phyloP scores from a whole-genome alignment of 2,113 vertebrate genomes.

The Gracilinanus agilis region DNA sequence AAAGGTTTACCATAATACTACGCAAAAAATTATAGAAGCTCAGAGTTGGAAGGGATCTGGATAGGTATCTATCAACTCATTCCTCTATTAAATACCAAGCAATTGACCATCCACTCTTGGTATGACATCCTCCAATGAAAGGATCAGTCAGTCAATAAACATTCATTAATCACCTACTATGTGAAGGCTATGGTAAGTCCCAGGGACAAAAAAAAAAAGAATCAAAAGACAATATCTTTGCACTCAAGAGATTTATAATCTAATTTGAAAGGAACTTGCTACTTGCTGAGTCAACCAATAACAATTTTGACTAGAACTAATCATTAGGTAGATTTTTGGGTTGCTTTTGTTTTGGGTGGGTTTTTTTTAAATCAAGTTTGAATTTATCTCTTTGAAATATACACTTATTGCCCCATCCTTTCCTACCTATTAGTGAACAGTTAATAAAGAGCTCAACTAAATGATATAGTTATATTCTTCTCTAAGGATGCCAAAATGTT shows the following conservation, averaged over 20 bases:
- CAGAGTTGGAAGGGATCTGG: not conserved
- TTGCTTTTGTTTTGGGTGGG: too few species aligned
- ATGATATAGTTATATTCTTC: constrained; percentile 66
- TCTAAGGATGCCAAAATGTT: constrained; percentile 55
- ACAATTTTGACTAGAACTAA: not conserved
- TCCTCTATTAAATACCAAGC: not conserved
- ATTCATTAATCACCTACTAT: not conserved
- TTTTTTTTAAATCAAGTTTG: not conserved
- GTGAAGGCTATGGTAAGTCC: not conserved
- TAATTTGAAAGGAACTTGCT: not conserved
- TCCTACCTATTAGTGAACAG: constrained; percentile 64
- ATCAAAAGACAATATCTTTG: not conserved
- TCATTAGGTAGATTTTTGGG: not conserved
- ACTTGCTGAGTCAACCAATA: not conserved
- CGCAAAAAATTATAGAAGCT: constrained; percentile 18
- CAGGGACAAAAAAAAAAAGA: not conserved
- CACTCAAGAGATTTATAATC: not conserved
- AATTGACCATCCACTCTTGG: not conserved
- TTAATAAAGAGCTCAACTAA: constrained; percentile 60
- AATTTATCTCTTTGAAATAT: not conserved
- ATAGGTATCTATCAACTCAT: not conserved
- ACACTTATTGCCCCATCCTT: not conserved
- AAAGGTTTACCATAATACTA: constrained; percentile 41
- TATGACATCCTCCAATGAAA: not conserved
- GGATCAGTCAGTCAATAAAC: not conserved